Evolutionary conservation across 1,140 invertebrate species (phyloP), one percentile per base, ranked within the genome.

Genomic region (Vollenhovia emeryi): DNA sequence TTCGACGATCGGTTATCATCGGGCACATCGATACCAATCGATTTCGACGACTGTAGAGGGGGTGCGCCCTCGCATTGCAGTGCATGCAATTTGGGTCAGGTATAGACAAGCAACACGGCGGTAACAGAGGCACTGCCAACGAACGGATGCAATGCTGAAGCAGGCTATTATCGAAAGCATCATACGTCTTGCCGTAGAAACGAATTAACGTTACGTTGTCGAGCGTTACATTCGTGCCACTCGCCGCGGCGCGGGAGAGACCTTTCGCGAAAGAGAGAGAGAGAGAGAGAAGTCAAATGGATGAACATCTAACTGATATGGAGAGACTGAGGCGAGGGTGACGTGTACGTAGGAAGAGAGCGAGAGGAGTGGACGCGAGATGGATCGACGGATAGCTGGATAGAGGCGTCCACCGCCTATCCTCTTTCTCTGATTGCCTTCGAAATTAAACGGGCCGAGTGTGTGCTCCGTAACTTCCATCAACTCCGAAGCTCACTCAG

Each of bases 191-290:
- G 78, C 78, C 36, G 69, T 62, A 57, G 86, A 85, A 87, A 91
- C 85, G 90, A 90, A 87, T 91, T 91, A 91, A 91, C 87, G 89
- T 90, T 86, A 88, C 84, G 86, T 84, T 91, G 71, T 55, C 59
- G 43, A 13, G 59, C 79, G 73, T 82, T 86, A 76, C 75, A 60
- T 76, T 79, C 64, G 60, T 69, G 43, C 73, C 64, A 79, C 68
- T 82, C 60, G 89, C 64, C 62, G 66, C 27, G 57, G 18, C 59
- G 8, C n/a, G 43, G 40, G 18, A 48, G 27, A 69, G 36, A 36
- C n/a, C n/a, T n/a, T n/a, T n/a, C n/a, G n/a, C n/a, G 36, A 36
- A 7, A 36, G 13, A 64, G 50, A 60, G 36, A 40, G 36, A 40
- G 36, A 7, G 43, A 43, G 43, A 43, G 43, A 52, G 57, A 66